Base-by-base conservation (phyloP, 2,888 invertebrate species). In the Nematopogon swammerdamellus region DNA sequence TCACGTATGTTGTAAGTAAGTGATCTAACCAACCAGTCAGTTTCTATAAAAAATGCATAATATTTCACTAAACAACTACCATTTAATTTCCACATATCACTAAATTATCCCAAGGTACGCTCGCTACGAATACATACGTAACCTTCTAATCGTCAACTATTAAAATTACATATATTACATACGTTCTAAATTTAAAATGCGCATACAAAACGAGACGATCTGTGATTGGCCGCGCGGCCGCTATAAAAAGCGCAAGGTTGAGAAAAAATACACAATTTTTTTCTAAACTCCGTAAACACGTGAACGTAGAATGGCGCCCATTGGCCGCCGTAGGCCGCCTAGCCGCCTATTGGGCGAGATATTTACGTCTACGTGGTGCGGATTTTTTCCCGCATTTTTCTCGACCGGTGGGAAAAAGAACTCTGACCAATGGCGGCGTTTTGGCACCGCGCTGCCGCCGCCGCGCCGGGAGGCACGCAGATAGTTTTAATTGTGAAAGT, bases 181-280 rank as follows among this genome's bases (percentile, higher is more conserved):
- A 25, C 25, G 25, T 25, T 25, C 25, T 25, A 10, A 25, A 25
- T 25, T 72, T 65, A 67, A 66, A 70, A 70, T 67, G 70, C 67
- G 63, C 64, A 64, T 67, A 67, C 59, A 58, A 65, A 68, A 58
- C 51, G 57, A 53, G 51, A 46, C 61, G 55, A 55, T 53, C 63
- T 58, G 55, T 58, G 63, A 76, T 76, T 76, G 77, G 79, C 55
- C 64, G 67, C 49, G 57, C 57, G 53, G 49, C 53, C 54, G 55
- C 25, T 25, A 25, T 25, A 25, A 25, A 25, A 25, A 25, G 25
- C 25, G 4, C 25, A 25, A 25, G 25, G 25, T 25, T 71, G 71
- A 72, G 72, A 77, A 74, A 75, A 74, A 73, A 76, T 74, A 72
- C 76, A n/a, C 67, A 72, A 60, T 72, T 75, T 76, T 70, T 70